These are phyloP conservation scores for Fundulus diaphanus DNA, from an alignment of 2,797 vertebrate genomes.

Conservation along the genomic window DNA sequence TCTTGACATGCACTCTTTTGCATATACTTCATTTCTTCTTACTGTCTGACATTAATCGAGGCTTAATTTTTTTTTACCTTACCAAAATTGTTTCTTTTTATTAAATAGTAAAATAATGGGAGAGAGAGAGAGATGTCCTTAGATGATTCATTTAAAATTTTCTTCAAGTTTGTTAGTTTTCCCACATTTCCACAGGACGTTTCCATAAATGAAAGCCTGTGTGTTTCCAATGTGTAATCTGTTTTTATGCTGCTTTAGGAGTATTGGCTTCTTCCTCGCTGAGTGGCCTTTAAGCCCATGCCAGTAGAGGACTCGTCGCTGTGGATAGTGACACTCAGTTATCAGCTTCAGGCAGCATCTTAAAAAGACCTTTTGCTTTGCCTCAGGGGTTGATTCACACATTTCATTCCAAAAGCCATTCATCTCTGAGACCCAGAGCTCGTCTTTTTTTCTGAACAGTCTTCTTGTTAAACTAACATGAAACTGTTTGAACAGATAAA, in stretches of 20 bases:
- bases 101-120: not conserved
- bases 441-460: too few species aligned
- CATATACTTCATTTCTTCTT: too few species aligned
- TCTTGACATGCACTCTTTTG: not conserved
- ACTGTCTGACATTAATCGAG: too few species aligned
- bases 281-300: not conserved
- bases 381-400: not conserved
- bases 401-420: too few species aligned
- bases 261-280: not conserved
- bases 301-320: not conserved
- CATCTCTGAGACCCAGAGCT: too few species aligned
- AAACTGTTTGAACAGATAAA: too few species aligned
- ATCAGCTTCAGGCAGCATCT: not conserved
- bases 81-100: not conserved
- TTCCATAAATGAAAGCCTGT: not conserved
- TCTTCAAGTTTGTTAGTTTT: not conserved
- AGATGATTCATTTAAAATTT: not conserved
- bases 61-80: too few species aligned
- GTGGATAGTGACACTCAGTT: not conserved
- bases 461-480: too few species aligned
- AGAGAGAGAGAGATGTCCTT: not conserved
- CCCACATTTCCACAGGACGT: not conserved
- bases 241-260: not conserved
- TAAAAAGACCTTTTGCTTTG: not conserved
- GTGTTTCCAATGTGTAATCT: not conserved